A percentile compares a stretch with the other conserved stretches of the same genome.
Conservation (phyloP, 2,888 invertebrate species). For the Urechis unicinctus region DNA sequence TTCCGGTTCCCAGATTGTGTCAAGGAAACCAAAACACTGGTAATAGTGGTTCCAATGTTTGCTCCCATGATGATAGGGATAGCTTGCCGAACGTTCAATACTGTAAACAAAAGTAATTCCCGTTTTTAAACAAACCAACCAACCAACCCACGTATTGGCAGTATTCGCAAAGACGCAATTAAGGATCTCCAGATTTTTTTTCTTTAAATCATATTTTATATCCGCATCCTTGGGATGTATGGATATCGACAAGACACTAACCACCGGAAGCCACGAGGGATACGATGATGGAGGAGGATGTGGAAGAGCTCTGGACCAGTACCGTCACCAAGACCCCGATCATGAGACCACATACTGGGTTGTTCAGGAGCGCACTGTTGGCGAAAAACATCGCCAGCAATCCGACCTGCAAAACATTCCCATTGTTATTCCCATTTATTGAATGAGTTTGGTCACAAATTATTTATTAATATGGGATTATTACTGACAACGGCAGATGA, state of each 20-base stretch:
- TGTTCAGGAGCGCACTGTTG: constrained; percentile 51
- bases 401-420: constrained; percentile 8
- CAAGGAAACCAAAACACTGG: constrained; percentile 55
- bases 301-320: constrained; percentile 56
- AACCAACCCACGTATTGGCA: too few relatives aligned
- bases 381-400: constrained; percentile 17
- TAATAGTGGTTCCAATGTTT: constrained; percentile 57
- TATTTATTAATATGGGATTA: not conserved
- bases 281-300: constrained; percentile 52
- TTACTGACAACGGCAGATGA: too few relatives aligned
- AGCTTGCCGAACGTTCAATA: constrained; percentile 49
- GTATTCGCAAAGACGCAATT: not conserved
- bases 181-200: too few relatives aligned
- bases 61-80: constrained; percentile 58
- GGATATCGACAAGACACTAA: constrained; percentile 23
- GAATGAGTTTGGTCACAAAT: not conserved
- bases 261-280: constrained; percentile 42
- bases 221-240: too few relatives aligned
- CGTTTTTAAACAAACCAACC: too few relatives aligned
- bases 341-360: constrained; percentile 57
- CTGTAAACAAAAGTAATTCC: too few relatives aligned
- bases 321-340: constrained; percentile 57
- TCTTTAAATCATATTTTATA: not conserved
- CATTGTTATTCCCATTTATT: not conserved
- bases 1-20: constrained; percentile 43